Evolutionary conservation across 2,888 invertebrate species (phyloP), one percentile per base, ranked within the genome.

Genomic region (Caradrina kadenii): DNA sequence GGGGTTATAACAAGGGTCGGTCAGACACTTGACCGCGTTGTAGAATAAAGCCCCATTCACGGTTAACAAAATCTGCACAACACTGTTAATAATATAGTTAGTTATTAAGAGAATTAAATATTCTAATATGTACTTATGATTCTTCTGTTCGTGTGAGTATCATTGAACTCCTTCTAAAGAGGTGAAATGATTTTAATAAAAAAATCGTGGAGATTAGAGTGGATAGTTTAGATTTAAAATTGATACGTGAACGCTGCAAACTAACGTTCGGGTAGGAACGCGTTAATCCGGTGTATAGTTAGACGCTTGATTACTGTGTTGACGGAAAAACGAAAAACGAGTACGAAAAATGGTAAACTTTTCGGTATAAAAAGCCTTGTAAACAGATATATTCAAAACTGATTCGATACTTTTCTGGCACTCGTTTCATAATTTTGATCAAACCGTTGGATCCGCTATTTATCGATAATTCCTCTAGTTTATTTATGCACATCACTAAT

Each of bases 1-100:
- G 73, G 86, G 87, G 13, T 87, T 87, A 86, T 88, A 86, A 88
- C 87, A 87, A 87, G 88, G 87, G 87, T 85, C 73, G 73, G 80
- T 84, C 63, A 73, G 74, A 73, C 79, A 84, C 89, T 89, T 86
- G 89, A 89, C 86, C 88, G 86, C 80, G 70, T 85, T 87, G 82
- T 85, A 80, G 71, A 82, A 80, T 74, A 79, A 74, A 75, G 69
- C 31, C 19, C 42, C 8, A 55, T 55, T 67, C 75, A 67, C 19
- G n/a, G 49, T 68, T 55, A 55, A 68, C 22, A 17, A 54, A 19
- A 19, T n/a, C 22, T 75, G 31, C 17, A 49, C 11, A 55, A 35
- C 17, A 6, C 5, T 26, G 13, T 31, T 42, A 19, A 21, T 49
- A 5, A 26, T 13, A 17, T n/a, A 17, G 58, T n/a, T 35, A 21